phyloP scores from a whole-genome alignment of 2,888 invertebrate genomes.

The Sminthurinus aureus region DNA sequence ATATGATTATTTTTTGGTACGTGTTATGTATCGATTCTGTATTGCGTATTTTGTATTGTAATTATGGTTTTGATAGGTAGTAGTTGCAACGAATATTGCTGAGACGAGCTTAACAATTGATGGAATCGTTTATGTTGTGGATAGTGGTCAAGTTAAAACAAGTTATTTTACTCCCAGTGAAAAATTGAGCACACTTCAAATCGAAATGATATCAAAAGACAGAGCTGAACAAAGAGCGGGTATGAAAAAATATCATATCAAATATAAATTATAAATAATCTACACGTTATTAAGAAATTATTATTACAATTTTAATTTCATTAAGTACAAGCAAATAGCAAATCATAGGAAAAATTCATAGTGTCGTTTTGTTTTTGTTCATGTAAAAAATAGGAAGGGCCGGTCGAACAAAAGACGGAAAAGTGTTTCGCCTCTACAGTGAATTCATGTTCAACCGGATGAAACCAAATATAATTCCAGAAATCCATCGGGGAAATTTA shows the following conservation, averaged over 20 bases:
- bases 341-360: too few relatives aligned
- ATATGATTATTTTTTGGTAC: too few relatives aligned
- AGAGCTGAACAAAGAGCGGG: slow-evolving; percentile 97
- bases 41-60: too few relatives aligned
- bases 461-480: slow-evolving; percentile 87
- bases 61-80: too few relatives aligned
- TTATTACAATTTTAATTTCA: too few relatives aligned
- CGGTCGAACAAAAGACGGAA: slow-evolving; percentile 81
- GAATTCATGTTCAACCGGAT: slow-evolving; percentile 82
- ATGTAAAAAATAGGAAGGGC: too few relatives aligned
- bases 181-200: slow-evolving; percentile 89
- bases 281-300: too few relatives aligned
- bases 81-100: slow-evolving; percentile 95
- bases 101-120: slow-evolving; percentile 99
- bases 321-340: too few relatives aligned
- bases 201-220: slow-evolving; percentile 97
- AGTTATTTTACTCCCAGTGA: slow-evolving; percentile 93
- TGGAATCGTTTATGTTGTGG: slow-evolving; percentile 95
- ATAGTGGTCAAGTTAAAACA: slow-evolving; percentile 97
- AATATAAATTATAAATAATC: too few relatives aligned
- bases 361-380: too few relatives aligned
- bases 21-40: too few relatives aligned
- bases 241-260: too few relatives aligned
- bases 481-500: slow-evolving; percentile 91
- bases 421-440: slow-evolving; percentile 83